These are phyloP conservation scores for Gallirallus australis DNA, from an alignment of 2,797 vertebrate genomes.

Conservation along the genomic window DNA sequence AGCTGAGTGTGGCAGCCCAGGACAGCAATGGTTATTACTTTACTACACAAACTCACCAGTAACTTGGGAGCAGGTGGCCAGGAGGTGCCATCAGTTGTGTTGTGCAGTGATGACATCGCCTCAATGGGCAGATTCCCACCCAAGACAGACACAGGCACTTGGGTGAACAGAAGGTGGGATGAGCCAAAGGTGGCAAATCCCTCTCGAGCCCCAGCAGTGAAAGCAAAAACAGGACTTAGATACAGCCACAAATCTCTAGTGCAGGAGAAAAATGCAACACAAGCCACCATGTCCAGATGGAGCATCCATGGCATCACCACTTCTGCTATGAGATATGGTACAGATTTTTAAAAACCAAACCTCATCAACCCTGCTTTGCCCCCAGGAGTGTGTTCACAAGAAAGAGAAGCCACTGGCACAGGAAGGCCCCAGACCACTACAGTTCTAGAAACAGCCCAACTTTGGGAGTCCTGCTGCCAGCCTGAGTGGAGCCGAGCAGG, in stretches of 20 bases:
- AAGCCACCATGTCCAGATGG: neutral
- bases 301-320: neutral
- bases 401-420: neutral
- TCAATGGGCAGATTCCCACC: neutral
- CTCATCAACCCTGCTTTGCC: neutral
- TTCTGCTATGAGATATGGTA: neutral
- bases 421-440: neutral
- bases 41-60: accelerated
- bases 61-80: neutral
- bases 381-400: neutral
- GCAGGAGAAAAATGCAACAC: neutral
- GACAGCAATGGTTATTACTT: accelerated
- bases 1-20: accelerated
- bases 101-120: no score
- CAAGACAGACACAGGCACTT: no score
- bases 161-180: no score
- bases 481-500: no score
- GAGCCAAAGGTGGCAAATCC: no score
- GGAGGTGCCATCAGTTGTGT: accelerated
- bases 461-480: no score
- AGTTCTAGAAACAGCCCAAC: neutral
- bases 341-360: neutral
- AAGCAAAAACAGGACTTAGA: neutral
- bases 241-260: neutral
- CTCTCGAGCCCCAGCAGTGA: neutral